Conservation (phyloP, 2,113 vertebrate genomes). For the Notothenia coriiceps region DNA sequence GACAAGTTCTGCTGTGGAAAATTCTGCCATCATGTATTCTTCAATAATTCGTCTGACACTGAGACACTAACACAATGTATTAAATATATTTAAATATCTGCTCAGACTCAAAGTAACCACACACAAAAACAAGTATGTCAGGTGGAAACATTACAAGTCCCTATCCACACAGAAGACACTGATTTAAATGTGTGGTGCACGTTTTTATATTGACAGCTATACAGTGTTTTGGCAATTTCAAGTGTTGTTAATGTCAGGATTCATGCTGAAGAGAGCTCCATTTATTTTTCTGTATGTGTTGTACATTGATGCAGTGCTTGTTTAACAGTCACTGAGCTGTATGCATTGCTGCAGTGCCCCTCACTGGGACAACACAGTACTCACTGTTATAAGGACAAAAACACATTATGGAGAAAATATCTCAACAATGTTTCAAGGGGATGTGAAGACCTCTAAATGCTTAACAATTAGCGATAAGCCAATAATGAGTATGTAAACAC, state of each 20-base stretch:
- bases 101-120: not conserved
- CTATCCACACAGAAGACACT: not conserved
- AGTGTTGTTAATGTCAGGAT: not conserved
- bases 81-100: not conserved
- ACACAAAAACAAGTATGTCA: not conserved
- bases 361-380: constrained; percentile 76
- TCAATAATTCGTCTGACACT: not conserved
- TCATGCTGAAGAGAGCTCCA: constrained; percentile 3
- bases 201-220: constrained; percentile 3
- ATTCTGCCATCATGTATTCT: not conserved
- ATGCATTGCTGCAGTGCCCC: constrained; percentile 76
- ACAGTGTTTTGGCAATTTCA: not conserved
- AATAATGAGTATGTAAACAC: not conserved
- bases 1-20: not conserved
- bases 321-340: constrained; percentile 26
- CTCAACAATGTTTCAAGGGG: not conserved
- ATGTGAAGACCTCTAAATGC: not conserved
- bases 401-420: not conserved
- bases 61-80: not conserved
- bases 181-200: not conserved
- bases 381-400: constrained; percentile 29
- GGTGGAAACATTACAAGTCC: not conserved
- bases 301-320: constrained; percentile 23
- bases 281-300: constrained; percentile 12
- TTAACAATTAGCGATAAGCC: not conserved